These are phyloP conservation scores for Phania funesta DNA, from an alignment of 2,888 invertebrate genomes.

Conservation along the genomic window DNA sequence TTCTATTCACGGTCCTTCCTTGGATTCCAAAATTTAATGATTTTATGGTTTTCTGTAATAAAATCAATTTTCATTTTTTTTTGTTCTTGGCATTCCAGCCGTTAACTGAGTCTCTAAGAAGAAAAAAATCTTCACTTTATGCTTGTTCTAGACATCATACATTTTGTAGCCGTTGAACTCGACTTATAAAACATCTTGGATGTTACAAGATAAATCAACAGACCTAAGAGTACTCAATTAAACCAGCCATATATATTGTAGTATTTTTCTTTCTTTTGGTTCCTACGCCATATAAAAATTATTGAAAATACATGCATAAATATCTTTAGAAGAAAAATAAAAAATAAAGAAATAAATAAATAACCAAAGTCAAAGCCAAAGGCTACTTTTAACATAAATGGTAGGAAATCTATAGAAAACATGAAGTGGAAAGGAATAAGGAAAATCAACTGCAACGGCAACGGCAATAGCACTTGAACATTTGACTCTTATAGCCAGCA, in stretches of 20 bases:
- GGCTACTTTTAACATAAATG: conserved; percentile 58
- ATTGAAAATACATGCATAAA: conserved; percentile 41
- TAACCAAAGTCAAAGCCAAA: conserved; percentile 60
- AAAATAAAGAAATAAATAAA: conserved; percentile 31
- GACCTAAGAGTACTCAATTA: conserved; percentile 57
- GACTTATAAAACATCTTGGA: not conserved
- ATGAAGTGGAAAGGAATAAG: not conserved
- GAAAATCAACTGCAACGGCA: not conserved
- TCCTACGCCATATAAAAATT: conserved; percentile 28
- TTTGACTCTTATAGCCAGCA: not conserved
- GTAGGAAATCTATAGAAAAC: conserved; percentile 38
- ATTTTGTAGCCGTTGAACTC: conserved; percentile 40
- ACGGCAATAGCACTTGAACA: not conserved
- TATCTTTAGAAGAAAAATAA: not conserved
- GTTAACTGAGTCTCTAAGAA: conserved; percentile 2
- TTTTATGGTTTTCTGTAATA: too few species aligned
- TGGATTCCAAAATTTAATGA: too few species aligned
- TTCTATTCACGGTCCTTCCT: too few species aligned
- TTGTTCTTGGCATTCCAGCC: not conserved
- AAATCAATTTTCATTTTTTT: too few species aligned
- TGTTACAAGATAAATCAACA: conserved; percentile 59
- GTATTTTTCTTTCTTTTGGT: not conserved
- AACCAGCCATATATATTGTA: conserved; percentile 23
- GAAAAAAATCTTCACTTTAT: not conserved
- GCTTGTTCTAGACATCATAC: conserved; percentile 10